Evolutionary conservation across 53 echinoderm and acorn worm genomes (phyloP), one percentile per base, ranked within the genome.

Genomic region (Glandiceps talaboti): DNA sequence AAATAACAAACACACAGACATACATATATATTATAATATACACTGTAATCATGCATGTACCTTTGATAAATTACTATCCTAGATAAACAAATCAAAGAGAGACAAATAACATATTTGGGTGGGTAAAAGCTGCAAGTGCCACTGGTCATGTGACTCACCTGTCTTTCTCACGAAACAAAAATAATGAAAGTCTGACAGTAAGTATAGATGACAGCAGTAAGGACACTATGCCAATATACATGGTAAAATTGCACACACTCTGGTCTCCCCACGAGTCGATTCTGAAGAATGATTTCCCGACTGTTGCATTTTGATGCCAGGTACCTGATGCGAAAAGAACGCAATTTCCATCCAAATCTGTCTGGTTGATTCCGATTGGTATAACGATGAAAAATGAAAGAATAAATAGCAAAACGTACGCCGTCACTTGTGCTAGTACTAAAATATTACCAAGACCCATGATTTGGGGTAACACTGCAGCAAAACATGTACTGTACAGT

Each of bases 361-460:
- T 32, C 74, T 93, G 83, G 82, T 81, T 96, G 83, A 77, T 79
- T 0, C 90, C 85, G 80, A 93, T 86, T 28, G 97, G 91, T 33
- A 82, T 83, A 27, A 89, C 85, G 27, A 89, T 84, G 79, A 96
- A 93, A 84, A 97, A 85, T 74, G 89, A 91, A 28, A 97, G 79
- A 73, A 93, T 91, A 76, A 82, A 32, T n/a, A 81, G 80, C 75
- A 97, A 74, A 33, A 97, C 81, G 73, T 88, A 97, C 25, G 86
- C 87, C 20, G 91, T 93, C 33, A 97, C 85, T 84, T 97, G 97
- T 33, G 84, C 82, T 27, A 97, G 83, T 20, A 89, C 85, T 28
- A 97, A 80, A 31, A 97, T 80, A 79, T 93, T 97, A 29, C 93
- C 97, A 33, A 97, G 82, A 0, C 97, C 97, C 97, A 97, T 96